phyloP scores from a whole-genome alignment of 2,797 vertebrate species.

The Paratrypauchen microcephalus region DNA sequence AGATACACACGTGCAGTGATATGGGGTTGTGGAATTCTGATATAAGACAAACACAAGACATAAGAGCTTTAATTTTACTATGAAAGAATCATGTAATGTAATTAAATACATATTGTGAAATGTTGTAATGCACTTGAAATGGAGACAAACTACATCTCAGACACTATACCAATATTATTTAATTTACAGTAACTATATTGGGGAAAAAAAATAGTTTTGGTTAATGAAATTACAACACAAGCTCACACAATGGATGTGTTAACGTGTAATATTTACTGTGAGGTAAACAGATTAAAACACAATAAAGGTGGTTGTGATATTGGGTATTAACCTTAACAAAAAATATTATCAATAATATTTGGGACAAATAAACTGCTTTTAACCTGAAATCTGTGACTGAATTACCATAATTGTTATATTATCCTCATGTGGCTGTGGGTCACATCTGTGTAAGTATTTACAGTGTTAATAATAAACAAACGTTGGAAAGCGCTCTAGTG shows the following conservation, averaged over 20 bases:
- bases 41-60: too few species aligned
- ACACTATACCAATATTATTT: too few species aligned
- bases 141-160: too few species aligned
- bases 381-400: neutral
- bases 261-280: neutral
- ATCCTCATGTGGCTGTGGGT: neutral
- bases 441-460: slow-evolving; percentile 3
- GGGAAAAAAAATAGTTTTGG: neutral
- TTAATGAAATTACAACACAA: neutral
- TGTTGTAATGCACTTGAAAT: too few species aligned
- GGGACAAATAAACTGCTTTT: neutral
- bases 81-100: too few species aligned
- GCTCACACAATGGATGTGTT: neutral
- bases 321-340: neutral
- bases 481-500: neutral
- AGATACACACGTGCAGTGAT: too few species aligned
- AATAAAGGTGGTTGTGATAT: neutral
- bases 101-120: too few species aligned
- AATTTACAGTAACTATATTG: neutral
- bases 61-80: too few species aligned
- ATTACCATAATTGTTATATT: neutral
- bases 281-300: neutral
- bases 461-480: slow-evolving; percentile 3
- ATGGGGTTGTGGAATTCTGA: too few species aligned
- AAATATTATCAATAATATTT: neutral